Percentiles rank a stretch among this genome's conserved stretches.
phyloP scores from a whole-genome alignment of 2,113 vertebrate genomes.

The Mesembrinibis cayennensis region DNA sequence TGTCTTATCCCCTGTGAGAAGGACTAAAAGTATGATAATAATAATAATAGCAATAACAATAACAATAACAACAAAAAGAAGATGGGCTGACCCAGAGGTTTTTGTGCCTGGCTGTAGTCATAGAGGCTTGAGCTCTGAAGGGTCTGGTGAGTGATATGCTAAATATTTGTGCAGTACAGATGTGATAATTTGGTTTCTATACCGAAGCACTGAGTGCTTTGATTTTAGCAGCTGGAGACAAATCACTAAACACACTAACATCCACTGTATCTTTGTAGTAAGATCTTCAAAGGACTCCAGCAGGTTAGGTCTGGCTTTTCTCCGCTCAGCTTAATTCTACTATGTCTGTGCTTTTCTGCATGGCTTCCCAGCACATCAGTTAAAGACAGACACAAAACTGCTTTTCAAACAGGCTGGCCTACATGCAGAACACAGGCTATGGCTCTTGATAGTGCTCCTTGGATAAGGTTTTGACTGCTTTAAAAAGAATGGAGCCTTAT shows the following conservation, averaged over 20 bases:
- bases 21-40: neutral
- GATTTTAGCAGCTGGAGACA: slow-evolving; percentile 52
- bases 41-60: neutral
- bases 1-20: slow-evolving; percentile 5
- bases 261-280: neutral
- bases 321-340: neutral
- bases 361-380: neutral
- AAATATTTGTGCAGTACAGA: slow-evolving; percentile 22
- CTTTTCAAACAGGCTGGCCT: neutral
- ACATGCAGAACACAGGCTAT: neutral
- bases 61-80: neutral
- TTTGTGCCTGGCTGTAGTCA: neutral
- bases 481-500: neutral
- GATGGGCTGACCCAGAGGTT: neutral
- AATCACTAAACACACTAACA: neutral
- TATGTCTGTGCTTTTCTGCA: neutral
- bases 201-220: neutral
- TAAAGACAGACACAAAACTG: neutral
- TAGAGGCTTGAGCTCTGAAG: neutral
- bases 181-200: neutral
- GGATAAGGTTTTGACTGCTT: neutral
- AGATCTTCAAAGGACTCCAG: slow-evolving; percentile 52
- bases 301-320: slow-evolving; percentile 25
- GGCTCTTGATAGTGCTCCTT: neutral
- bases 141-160: neutral